These are phyloP conservation scores for Apodemia duryi DNA, from an alignment of 2,888 invertebrate species.

Conservation along the genomic window DNA sequence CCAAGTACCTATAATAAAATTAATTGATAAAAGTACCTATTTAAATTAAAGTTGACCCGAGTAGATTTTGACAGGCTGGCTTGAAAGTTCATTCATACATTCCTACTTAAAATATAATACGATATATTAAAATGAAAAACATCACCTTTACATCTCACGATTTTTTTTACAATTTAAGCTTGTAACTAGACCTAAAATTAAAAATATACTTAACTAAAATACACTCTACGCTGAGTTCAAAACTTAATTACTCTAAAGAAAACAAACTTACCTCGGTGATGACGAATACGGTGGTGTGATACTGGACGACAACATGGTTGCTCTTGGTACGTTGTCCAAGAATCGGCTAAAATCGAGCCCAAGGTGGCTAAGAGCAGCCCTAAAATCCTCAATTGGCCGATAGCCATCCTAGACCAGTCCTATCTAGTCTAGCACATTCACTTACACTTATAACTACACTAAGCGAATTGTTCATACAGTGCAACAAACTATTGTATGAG, in stretches of 20 bases:
- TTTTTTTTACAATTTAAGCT: too few relatives aligned
- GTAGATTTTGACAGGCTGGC: too few relatives aligned
- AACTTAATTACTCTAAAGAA: neutral
- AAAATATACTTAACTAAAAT: neutral
- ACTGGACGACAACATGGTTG: conserved; percentile 82
- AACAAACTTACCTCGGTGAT: conserved; percentile 79
- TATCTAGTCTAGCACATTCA: conserved; percentile 49
- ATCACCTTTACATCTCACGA: too few relatives aligned
- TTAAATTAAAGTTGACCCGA: too few relatives aligned
- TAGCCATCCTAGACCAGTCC: conserved; percentile 47
- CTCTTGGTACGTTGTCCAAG: conserved; percentile 83
- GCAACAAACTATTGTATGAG: conserved; percentile 39
- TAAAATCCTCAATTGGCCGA: conserved; percentile 50
- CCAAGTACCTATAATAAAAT: too few relatives aligned
- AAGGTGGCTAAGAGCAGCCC: conserved; percentile 56
- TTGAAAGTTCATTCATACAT: too few relatives aligned
- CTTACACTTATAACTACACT: conserved; percentile 43
- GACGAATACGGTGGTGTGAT: conserved; percentile 80
- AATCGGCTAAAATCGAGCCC: conserved; percentile 78
- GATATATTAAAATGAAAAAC: too few relatives aligned
- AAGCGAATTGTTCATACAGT: conserved; percentile 42
- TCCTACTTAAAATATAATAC: too few relatives aligned
- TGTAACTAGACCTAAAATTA: too few relatives aligned
- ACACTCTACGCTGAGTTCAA: neutral
- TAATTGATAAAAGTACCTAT: too few relatives aligned